Base-by-base conservation (phyloP, 2,797 vertebrate species). In the Macrochelys suwanniensis region DNA sequence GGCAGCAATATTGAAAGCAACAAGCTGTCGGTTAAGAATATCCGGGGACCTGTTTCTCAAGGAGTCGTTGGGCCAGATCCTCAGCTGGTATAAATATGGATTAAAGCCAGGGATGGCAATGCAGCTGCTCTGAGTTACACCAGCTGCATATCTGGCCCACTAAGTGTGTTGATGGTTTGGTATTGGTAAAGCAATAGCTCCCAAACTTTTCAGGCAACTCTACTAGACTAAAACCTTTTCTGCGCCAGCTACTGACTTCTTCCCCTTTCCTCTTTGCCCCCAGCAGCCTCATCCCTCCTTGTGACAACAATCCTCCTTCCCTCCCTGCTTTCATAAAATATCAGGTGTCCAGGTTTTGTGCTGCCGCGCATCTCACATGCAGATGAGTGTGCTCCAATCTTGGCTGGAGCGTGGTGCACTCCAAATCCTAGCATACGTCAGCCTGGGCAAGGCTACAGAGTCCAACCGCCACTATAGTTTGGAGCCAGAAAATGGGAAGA, bases 401-500 rank as follows among this genome's bases (percentile, higher is more conserved):
- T 25, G 7, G 49, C 61, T 42, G 68, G 37, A 4, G 74, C 45
- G n/a, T 45, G 16, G 59, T 53, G 53, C 47, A 87, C 59, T 71
- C 78, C 33, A 80, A 80, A 33, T 84, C 54, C 81, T 79, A 19
- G 10, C 61, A 11, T 37, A 31, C 13, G 16, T 23, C 42, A 25
- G 49, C 31, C 9, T 42, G 59, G 37, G 83, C 74, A 82, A 59
- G 51, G 42, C 80, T 77, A 89, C 26, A 12, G 42, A 84, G 83
- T 37, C 49, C 81, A 65, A 16, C 17, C 9, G 2, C 37, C 0
- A 0, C 26, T 77, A 50, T 28, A 17, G 45, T 53, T 47, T 7
- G 11, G 1, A 26, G 65, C 17, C n/a, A 37, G 17, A 68, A 57
- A 0, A 2, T 57, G 83, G 47, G 65, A 37, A 57, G 28, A 49